Conservation (phyloP, 2,797 vertebrate species). For the Pachyuromys duprasi region DNA sequence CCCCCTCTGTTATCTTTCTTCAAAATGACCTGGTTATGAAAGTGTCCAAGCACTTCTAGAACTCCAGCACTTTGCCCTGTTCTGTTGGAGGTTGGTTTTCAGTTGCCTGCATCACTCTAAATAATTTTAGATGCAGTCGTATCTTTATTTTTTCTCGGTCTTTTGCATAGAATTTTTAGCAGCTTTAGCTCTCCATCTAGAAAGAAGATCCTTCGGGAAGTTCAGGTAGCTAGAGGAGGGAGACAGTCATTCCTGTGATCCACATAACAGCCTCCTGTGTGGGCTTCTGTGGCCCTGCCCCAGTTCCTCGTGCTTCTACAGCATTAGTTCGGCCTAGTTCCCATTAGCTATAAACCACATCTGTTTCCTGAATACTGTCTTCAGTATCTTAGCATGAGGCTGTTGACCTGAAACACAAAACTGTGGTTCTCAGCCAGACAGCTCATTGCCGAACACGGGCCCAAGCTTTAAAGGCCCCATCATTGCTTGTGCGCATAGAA, state of each 20-base stretch:
- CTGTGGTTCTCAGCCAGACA: neutral
- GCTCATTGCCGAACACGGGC: neutral
- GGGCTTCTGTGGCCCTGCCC: neutral
- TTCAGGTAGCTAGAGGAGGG: constrained; percentile 89
- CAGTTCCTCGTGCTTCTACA: neutral
- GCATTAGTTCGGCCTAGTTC: neutral
- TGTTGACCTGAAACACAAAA: neutral
- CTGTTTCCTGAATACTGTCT: neutral
- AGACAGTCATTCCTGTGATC: constrained; percentile 82
- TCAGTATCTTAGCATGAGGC: neutral
- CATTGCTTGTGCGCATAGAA: neutral
- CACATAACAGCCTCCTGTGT: neutral
- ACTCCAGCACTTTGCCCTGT: neutral
- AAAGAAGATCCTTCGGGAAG: constrained; percentile 83
- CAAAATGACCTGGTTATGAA: neutral
- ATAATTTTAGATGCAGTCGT: neutral
- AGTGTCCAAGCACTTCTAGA: neutral
- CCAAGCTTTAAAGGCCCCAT: neutral
- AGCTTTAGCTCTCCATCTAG: constrained; percentile 64
- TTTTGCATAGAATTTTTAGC: constrained; percentile 20
- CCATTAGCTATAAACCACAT: neutral
- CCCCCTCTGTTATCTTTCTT: neutral
- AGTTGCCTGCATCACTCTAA: neutral
- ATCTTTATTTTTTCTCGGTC: neutral
- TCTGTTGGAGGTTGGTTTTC: constrained; percentile 37